phyloP scores from a whole-genome alignment of 2,797 vertebrate genomes.

The Chelmon rostratus region DNA sequence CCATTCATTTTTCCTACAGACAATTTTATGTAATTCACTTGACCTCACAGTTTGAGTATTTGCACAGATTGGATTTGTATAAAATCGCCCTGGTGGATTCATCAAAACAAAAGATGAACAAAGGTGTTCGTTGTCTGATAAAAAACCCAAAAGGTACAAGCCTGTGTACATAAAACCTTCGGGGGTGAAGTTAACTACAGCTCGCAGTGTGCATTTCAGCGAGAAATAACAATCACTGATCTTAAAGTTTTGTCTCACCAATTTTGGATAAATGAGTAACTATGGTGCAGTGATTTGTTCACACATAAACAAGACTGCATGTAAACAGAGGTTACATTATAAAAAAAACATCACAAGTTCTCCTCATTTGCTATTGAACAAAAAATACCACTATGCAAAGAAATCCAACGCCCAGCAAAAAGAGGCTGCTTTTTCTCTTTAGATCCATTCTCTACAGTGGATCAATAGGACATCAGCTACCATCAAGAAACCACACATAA shows the following conservation, averaged over 20 bases:
- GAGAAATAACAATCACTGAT: too few species aligned
- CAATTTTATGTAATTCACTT: neutral
- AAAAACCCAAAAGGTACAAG: neutral
- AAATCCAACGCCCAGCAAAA: too few species aligned
- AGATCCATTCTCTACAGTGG: constrained; percentile 40
- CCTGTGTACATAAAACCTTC: neutral
- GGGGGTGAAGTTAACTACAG: too few species aligned
- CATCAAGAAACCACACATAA: constrained; percentile 38
- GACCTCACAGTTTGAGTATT: neutral
- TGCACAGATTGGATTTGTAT: neutral
- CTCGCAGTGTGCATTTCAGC: too few species aligned
- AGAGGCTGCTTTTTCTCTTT: constrained; percentile 37
- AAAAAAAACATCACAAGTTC: neutral
- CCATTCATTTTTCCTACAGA: neutral
- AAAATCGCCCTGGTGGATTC: neutral
- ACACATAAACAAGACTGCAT: too few species aligned
- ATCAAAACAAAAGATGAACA: neutral
- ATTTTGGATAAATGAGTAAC: too few species aligned
- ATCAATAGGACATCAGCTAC: constrained; percentile 64
- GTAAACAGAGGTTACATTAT: constrained; percentile 5
- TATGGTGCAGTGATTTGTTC: too few species aligned
- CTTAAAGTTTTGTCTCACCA: too few species aligned
- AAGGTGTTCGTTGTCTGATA: neutral
- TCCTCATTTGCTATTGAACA: neutral
- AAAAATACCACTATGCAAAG: neutral